These are phyloP conservation scores for Dugesia japonica DNA, from an alignment of 2,888 invertebrate species.

Conservation along the genomic window DNA sequence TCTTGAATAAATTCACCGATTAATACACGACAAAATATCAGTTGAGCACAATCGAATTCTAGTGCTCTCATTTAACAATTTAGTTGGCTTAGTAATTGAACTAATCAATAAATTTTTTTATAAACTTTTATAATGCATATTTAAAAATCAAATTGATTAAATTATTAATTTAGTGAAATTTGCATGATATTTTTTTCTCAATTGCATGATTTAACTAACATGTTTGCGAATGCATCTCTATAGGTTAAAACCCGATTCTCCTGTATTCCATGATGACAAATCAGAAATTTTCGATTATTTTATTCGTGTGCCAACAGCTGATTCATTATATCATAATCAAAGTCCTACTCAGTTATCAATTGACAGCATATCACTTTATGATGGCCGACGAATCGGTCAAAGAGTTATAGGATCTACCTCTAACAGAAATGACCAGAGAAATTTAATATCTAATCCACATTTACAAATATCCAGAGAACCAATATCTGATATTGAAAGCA, in stretches of 20 bases:
- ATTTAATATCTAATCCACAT: background rate
- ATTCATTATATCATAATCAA: background rate
- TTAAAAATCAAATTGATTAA: too few species aligned
- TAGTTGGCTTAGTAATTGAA: too few species aligned
- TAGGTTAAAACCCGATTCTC: slow-evolving; percentile 1
- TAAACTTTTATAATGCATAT: too few species aligned
- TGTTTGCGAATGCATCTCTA: background rate
- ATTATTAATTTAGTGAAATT: too few species aligned
- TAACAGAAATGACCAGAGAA: background rate
- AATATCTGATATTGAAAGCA: slow-evolving; percentile 7
- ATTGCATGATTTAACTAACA: background rate
- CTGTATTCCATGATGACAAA: background rate
- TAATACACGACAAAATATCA: too few species aligned
- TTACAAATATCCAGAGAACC: background rate
- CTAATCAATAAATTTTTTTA: too few species aligned
- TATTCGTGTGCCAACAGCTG: background rate
- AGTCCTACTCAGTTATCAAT: background rate
- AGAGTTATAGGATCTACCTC: slow-evolving; percentile 9
- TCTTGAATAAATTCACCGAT: too few species aligned
- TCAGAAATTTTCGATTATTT: slow-evolving; percentile 20
- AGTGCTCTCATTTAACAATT: too few species aligned
- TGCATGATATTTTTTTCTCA: too few species aligned
- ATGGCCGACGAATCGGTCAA: slow-evolving; percentile 15
- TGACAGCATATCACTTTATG: slow-evolving; percentile 12
- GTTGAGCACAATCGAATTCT: too few species aligned